Evolutionary conservation across 2,888 invertebrate genomes (phyloP), one percentile per base, ranked within the genome.

Genomic region (Caenorhabditis doughertyi): DNA sequence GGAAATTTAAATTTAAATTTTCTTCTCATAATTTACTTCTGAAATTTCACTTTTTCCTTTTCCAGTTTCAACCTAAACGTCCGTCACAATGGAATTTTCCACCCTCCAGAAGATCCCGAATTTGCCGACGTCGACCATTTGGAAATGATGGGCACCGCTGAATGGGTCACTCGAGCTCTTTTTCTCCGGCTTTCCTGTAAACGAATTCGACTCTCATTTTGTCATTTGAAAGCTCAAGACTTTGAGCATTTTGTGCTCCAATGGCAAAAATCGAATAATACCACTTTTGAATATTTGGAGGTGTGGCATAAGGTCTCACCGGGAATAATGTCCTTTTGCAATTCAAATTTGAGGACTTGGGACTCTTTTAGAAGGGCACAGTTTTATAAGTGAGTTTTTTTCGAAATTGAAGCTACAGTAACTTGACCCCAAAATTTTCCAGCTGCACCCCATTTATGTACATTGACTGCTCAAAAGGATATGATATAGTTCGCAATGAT

Each of bases 341-440:
- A 55, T 55, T 29, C 27, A 4, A 18, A 16, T 18, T 16, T 18
- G n/a, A 7, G 3, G 7, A 16, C 18, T 4, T 29, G 55, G 32
- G 7, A 55, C n/a, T 18, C 55, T 3, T n/a, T 1, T 11, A n/a
- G 32, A 11, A 55, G 55, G 13, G 55, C 55, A 3, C 25, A 18
- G 55, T 55, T 8, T 55, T 55, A 32, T 29, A 55, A 55, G 55
- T 55, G 55, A 29, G 55, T 53, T 49, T 49, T 49, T 49, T 23
- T 23, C 21, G 23, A 21, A 4, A 4, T 32, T 7, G 32, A 32
- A 32, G 9, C 9, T 7, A 9, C 32, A 32, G 9, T 32, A 32
- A 9, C 32, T 32, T 7, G 32, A 32, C 9, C 32, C 32, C 32
- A 32, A 32, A 9, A 18, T 32, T 32, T 55, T 55, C 7, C 55